phyloP scores from a whole-genome alignment of 2,797 vertebrate species.

The Nannoperca obscura region DNA sequence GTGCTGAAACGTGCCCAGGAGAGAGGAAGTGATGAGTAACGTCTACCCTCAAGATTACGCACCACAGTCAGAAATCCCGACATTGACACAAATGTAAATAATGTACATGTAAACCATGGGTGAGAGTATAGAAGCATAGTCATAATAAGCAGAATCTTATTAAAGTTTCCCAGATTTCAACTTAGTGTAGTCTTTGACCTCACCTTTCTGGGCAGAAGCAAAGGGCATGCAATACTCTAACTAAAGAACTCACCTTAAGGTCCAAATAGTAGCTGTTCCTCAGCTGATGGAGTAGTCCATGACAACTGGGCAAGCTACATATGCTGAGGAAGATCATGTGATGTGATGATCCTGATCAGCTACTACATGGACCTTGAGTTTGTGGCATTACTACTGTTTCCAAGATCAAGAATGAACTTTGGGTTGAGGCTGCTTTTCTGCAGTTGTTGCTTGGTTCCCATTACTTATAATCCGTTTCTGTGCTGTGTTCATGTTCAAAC shows the following conservation, averaged over 20 bases:
- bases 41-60: slow-evolving; percentile 51
- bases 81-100: slow-evolving; percentile 32
- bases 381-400: background rate
- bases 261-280: background rate
- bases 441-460: background rate
- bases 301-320: background rate
- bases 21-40: slow-evolving; percentile 68
- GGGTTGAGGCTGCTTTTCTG: background rate
- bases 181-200: background rate
- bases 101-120: slow-evolving; percentile 38
- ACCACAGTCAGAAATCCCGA: slow-evolving; percentile 12
- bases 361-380: background rate
- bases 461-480: background rate
- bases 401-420: background rate
- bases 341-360: background rate
- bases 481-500: background rate
- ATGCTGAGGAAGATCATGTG: background rate
- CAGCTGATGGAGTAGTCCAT: background rate
- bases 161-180: background rate
- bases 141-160: too few species aligned
- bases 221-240: background rate
- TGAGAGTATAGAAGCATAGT: slow-evolving; percentile 16
- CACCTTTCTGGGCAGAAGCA: background rate
- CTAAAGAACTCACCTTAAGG: background rate
- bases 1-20: slow-evolving; percentile 21